Evolutionary conservation across 1,140 invertebrate species (phyloP).

Genomic region (Drosophila nigromelanica): DNA sequence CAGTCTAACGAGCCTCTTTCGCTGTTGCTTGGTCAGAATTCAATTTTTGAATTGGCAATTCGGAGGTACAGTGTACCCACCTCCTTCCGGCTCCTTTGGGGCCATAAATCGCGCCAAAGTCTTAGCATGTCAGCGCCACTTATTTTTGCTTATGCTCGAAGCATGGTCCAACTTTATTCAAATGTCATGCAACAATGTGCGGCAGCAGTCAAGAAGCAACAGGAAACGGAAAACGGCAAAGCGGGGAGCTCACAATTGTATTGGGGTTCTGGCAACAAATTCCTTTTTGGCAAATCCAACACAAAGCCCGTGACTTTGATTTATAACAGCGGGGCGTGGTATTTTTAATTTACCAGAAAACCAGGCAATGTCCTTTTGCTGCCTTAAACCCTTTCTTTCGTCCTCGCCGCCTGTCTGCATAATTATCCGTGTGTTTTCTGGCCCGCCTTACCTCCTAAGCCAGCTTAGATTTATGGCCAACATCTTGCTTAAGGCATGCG

Average conservation of each 20-base stretch:
- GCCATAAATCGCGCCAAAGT: constrained; percentile 65
- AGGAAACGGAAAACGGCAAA: constrained; percentile 48
- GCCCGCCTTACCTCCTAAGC: background rate
- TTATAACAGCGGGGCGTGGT: constrained; percentile 73
- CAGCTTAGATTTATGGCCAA: constrained; percentile 66
- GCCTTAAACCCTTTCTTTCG: constrained; percentile 37
- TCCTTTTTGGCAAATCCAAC: constrained; percentile 71
- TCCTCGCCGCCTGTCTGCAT: constrained; percentile 45
- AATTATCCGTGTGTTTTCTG: constrained; percentile 54
- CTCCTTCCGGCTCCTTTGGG: background rate
- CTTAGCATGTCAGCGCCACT: constrained; percentile 78
- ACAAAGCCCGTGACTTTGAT: constrained; percentile 77
- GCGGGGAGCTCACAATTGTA: constrained; percentile 9
- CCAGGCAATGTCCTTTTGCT: constrained; percentile 18
- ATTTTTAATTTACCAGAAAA: constrained; percentile 71
- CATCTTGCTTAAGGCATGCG: constrained; percentile 50
- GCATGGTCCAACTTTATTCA: constrained; percentile 70
- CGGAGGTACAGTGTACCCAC: background rate
- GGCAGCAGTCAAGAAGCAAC: constrained; percentile 52
- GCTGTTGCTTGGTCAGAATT: constrained; percentile 50
- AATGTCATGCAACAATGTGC: constrained; percentile 42
- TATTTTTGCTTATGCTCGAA: constrained; percentile 50
- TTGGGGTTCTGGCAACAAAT: constrained; percentile 55
- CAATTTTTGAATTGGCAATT: constrained; percentile 76
- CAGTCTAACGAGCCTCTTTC: constrained; percentile 24